Percentiles rank a stretch among this genome's conserved stretches.
Evolutionary conservation across 2,113 vertebrate genomes (phyloP).

Genomic region (Oreochromis tanganicae): DNA sequence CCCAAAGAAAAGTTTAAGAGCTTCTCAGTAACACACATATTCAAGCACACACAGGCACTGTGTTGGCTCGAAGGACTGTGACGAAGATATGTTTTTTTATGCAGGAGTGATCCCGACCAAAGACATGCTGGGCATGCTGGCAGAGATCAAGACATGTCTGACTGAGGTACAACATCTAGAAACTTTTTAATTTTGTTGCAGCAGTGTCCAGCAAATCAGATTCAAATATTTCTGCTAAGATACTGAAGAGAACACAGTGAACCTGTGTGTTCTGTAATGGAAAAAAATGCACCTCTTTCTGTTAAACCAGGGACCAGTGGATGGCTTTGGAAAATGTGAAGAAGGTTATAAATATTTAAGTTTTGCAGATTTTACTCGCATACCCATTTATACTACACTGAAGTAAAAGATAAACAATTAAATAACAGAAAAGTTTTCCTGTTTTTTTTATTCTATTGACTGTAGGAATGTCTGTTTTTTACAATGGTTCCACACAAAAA

Average conservation of each 20-base stretch:
- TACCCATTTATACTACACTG: no score
- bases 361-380: no score
- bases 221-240: not conserved
- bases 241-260: not conserved
- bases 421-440: no score
- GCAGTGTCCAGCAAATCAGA: not conserved
- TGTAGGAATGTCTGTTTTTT: no score
- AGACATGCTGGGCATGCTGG: slow-evolving; percentile 86
- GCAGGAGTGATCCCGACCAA: slow-evolving; percentile 85
- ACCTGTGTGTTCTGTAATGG: not conserved
- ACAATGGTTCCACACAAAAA: no score
- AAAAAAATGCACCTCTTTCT: not conserved
- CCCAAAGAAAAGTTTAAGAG: not conserved
- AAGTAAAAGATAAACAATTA: no score
- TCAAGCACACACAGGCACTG: not conserved
- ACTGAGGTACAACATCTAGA: slow-evolving; percentile 71
- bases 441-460: no score
- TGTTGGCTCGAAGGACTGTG: not conserved
- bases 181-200: not conserved
- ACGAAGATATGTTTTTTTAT: not conserved
- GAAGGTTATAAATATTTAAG: no score
- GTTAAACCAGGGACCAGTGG: not conserved
- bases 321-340: no score
- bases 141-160: slow-evolving; percentile 81
- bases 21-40: not conserved